Base-by-base conservation (phyloP, 2,797 vertebrate species). In the Gymnothorax reevesii region DNA sequence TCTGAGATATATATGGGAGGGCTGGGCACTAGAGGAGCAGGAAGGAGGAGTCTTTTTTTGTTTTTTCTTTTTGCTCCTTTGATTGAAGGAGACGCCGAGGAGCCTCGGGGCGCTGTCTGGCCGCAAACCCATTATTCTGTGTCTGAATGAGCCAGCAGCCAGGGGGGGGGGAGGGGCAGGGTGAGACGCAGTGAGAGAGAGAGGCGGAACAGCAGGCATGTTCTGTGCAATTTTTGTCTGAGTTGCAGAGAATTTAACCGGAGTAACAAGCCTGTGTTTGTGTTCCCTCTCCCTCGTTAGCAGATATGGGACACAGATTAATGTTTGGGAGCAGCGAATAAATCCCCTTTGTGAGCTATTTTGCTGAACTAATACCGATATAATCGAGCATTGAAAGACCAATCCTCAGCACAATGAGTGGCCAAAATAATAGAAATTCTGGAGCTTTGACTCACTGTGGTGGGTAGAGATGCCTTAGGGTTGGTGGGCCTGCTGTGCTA, bases 381-480 rank as follows among this genome's bases (percentile, higher is more conserved):
- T 9, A 27, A 33, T 57, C 12, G 22, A 80, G 22, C 57, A 42
- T 82, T 86, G 22, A 33, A 83, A 86, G 73, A 73, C 80, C 55
- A 71, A 86, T 22, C 7, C 49, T 54, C 52, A 1, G 55, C 64
- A 71, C 79, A 83, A 82, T 86, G 59, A 27, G 27, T 57, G 52
- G 54, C 17, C 42, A 10, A 25, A 66, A 82, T 57, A 25, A 57
- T 33, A 73, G 52, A 73, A 69, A 73, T 59, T 52, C 52, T 83
- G 4, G 9, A 83, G 52, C 64, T 86, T 82, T 82, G 79, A 57
- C 79, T 69, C 85, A 83, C 15, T 15, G 85, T 52, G 25, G 9
- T 3, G 59, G 59, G 59, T 33, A 66, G 77, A 59, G 20, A 20
- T 4, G 80, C 80, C 55, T 22, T 60, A 20, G 33, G 33, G 33